Base-by-base conservation (phyloP, 1,140 invertebrate genomes). In the Rhopalosiphum maidis region DNA sequence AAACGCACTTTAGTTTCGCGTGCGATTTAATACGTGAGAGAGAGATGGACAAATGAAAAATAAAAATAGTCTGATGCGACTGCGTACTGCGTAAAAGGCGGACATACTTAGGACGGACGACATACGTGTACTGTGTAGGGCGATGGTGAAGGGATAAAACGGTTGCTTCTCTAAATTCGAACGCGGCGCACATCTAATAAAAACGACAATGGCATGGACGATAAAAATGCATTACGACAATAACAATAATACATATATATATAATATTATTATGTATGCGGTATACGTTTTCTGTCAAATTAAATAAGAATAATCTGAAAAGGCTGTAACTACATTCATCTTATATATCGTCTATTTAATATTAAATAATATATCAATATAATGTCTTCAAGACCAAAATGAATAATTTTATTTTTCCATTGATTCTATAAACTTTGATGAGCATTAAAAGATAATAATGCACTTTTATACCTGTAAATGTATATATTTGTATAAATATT, bases 191-290 rank as follows among this genome's bases (percentile, higher is more conserved):
- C 18, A 35, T 77, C 30, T n/a, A 77, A 77, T n/a, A 77, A 77
- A 77, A 77, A 11, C n/a, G 48, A 21, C 48, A 77, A 77, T 21
- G 55, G 8, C 23, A 2, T 11, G 11, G 60, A 68, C 15, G 60
- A 77, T 77, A 77, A 77, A 68, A 77, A 77, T 18, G 60, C 60
- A 77, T 77, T 15, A n/a, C 60, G 18, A 77, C 30, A 77, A 77
- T 18, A 77, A 77, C 60, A 77, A 77, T 77, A 77, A n/a, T n/a
- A n/a, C n/a, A n/a, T n/a, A n/a, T n/a, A n/a, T n/a, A n/a, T n/a
- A n/a, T n/a, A n/a, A 77, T 77, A 77, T 77, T 77, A 77, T 77
- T 68, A 68, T n/a, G n/a, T 68, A 68, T 68, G 60, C 60, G 15
- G 30, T 68, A 68, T 68, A 30, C 60, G 15, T n/a, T 77, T 77